Evolutionary conservation across 2,888 invertebrate species (phyloP), one percentile per base, ranked within the genome.

Genomic region (Tyria jacobaeae): DNA sequence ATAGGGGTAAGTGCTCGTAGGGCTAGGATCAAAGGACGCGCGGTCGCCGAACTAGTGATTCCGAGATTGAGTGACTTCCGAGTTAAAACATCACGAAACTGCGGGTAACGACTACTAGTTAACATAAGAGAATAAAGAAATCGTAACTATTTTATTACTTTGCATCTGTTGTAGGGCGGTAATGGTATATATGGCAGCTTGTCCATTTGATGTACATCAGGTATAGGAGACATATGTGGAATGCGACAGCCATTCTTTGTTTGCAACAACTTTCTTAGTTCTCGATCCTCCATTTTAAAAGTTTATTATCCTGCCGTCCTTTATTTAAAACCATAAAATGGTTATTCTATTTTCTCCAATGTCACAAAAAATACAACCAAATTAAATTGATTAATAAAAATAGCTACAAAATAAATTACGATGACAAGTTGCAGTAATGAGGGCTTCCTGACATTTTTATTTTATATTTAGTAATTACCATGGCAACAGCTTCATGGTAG

Each of bases 201-300:
- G 24, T 90, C 89, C 86, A 93, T 87, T 71, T 82, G 79, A 41
- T 83, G 85, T 6, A 88, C 78, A 68, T 94, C 90, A 0, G 94
- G 94, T 55, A 92, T 78, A 1, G 93, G 92, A 35, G 73, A 73
- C 91, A 94, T 88, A 21, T 73, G 70, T 9, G 94, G 94, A 10
- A 94, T 78, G 25, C 89, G 82, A 68, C 94, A 91, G 24, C 92
- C 91, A 84, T 92, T 90, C 80, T 92, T 94, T 52, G 94, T 91
- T 63, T 84, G 86, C 66, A 94, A 75, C 7, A 94, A 80, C 72
- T 90, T 92, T 48, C 91, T 84, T 31, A 94, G 66, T 41, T 94
- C 92, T 21, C 92, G 87, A 66, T 93, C 94, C 44, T 93, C 56
- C 56, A 56, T 56, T 24, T 31, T 3, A 35, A 47, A 35, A 2